These are phyloP conservation scores for Odontamblyopus lacepedii DNA, from an alignment of 2,797 vertebrate genomes.

Conservation along the genomic window DNA sequence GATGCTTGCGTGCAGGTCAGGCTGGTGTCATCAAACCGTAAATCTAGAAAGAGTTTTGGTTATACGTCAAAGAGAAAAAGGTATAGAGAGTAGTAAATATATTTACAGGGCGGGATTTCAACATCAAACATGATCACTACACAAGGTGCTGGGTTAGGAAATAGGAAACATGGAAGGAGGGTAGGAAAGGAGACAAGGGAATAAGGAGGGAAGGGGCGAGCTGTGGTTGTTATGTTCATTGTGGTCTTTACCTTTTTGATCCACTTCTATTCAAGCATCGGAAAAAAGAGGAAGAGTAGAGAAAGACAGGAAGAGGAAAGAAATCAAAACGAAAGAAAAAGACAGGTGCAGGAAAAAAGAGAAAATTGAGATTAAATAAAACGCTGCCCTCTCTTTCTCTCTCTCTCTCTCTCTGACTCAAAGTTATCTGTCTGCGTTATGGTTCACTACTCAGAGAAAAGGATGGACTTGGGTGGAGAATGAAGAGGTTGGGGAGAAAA, in stretches of 20 bases:
- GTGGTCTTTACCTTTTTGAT: constrained; percentile 98
- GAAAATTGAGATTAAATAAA: constrained; percentile 95
- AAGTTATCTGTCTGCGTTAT: constrained; percentile 74
- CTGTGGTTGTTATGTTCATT: constrained; percentile 89
- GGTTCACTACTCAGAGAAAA: constrained; percentile 75
- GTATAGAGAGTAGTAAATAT: constrained; percentile 26
- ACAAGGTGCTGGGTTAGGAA: constrained; percentile 86
- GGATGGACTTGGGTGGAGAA: constrained; percentile 78
- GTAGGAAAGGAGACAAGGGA: constrained; percentile 58
- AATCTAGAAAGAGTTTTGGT: constrained; percentile 81
- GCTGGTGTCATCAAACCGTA: constrained; percentile 75
- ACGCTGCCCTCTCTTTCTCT: constrained; percentile 83
- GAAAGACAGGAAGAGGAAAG: constrained; percentile 75
- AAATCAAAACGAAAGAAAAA: constrained; percentile 83
- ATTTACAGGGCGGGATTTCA: constrained; percentile 74
- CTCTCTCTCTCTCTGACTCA: constrained; percentile 62
- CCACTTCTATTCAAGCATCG: constrained; percentile 99
- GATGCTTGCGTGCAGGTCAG: constrained; percentile 62
- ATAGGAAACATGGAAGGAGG: constrained; percentile 60
- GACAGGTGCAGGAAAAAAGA: constrained; percentile 95
- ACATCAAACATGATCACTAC: constrained; percentile 90
- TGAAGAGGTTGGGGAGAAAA: constrained; percentile 73
- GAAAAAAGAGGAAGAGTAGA: constrained; percentile 89
- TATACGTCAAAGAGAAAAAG: constrained; percentile 71
- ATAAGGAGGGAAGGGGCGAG: constrained; percentile 75